Conservation (phyloP, 2,113 vertebrate genomes). For the Cepphus grylle region DNA sequence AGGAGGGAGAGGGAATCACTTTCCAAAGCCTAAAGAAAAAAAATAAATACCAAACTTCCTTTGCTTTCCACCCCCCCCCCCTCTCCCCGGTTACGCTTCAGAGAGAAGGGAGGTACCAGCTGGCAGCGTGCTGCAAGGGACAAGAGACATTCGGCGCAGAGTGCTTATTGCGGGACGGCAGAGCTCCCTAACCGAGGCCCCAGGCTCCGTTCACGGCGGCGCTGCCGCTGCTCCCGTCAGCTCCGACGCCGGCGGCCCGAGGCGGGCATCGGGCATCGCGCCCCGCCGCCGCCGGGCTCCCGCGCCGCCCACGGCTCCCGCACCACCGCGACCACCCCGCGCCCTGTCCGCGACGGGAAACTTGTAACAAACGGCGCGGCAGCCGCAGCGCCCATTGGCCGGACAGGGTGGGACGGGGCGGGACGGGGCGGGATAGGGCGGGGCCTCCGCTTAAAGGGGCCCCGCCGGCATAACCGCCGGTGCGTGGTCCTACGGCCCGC, state of each 20-base stretch:
- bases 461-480: background rate
- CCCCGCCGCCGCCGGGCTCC: background rate
- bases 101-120: background rate
- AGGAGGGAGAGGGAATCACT: background rate
- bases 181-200: background rate
- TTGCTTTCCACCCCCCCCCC: background rate
- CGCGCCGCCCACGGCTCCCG: background rate
- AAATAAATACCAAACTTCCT: background rate
- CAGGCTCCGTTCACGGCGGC: background rate
- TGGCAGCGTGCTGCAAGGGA: background rate
- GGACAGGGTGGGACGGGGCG: constrained; percentile 1
- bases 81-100: background rate
- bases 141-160: background rate
- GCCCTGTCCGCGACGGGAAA: background rate
- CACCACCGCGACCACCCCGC: background rate
- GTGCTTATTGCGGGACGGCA: background rate
- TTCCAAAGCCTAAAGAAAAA: background rate
- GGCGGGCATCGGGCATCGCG: background rate
- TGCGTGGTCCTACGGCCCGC: fast-evolving
- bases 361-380: constrained; percentile 36
- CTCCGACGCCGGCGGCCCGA: background rate
- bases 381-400: constrained; percentile 32
- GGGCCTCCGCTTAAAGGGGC: constrained; percentile 62
- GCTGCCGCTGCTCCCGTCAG: background rate
- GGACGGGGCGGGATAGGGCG: constrained; percentile 34